phyloP scores from a whole-genome alignment of 2,797 vertebrate genomes.

The Scomberomorus guttatus region DNA sequence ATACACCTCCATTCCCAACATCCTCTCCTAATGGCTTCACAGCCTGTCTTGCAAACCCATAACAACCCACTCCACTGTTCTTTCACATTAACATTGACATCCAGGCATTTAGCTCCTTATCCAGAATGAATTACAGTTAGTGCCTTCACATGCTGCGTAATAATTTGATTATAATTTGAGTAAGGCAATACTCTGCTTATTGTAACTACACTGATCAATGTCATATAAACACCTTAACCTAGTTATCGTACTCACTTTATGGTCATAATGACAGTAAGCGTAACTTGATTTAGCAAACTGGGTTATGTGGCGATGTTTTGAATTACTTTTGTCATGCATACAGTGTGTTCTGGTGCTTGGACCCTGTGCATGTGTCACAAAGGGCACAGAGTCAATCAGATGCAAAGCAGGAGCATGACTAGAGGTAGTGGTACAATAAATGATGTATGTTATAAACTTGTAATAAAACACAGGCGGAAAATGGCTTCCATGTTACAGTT shows the following conservation, averaged over 20 bases:
- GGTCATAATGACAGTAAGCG: conserved; percentile 6
- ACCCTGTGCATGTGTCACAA: conserved; percentile 19
- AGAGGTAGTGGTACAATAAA: not conserved
- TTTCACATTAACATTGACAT: not conserved
- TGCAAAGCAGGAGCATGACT: not conserved
- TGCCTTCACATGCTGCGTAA: not conserved
- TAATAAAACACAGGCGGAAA: not conserved
- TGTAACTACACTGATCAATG: not conserved
- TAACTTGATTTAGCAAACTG: conserved; percentile 32
- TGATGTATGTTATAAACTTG: not conserved
- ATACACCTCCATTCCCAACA: not conserved
- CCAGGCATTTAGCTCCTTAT: not conserved
- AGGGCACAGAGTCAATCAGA: conserved; percentile 13
- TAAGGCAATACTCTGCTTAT: conserved; percentile 6
- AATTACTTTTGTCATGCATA: conserved; percentile 15
- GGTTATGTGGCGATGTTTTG: conserved; percentile 24
- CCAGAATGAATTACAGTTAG: conserved; percentile 1
- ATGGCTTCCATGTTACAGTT: not conserved
- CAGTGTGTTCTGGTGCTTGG: conserved; percentile 23
- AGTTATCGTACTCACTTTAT: conserved; percentile 19
- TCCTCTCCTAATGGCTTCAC: not conserved
- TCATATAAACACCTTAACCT: not conserved
- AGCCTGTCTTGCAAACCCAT: not conserved
- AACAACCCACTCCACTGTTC: not conserved
- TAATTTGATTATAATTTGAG: not conserved